Evolutionary conservation across 2,797 vertebrate species (phyloP).

Genomic region (Chelidonichthys spinosus): DNA sequence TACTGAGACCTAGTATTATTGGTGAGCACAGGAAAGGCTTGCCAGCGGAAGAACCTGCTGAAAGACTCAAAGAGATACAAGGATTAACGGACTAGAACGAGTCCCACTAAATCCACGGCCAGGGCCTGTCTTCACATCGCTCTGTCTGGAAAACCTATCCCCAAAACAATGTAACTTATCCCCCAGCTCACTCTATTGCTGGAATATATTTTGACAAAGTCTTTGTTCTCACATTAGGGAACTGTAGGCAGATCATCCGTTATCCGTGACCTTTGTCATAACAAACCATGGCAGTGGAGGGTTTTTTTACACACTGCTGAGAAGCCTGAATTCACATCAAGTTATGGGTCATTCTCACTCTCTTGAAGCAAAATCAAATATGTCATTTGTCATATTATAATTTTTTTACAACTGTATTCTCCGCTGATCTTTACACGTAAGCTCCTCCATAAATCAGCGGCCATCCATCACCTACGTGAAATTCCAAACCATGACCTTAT

Average conservation of each 20-base stretch:
- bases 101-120: slow-evolving; percentile 76
- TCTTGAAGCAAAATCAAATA: neutral
- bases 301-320: slow-evolving; percentile 61
- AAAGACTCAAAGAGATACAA: slow-evolving; percentile 75
- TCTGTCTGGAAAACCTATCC: slow-evolving; percentile 80
- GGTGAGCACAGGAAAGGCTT: slow-evolving; percentile 49
- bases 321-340: slow-evolving; percentile 54
- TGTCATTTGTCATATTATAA: neutral
- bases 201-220: slow-evolving; percentile 83
- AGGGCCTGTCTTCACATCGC: slow-evolving; percentile 77
- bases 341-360: slow-evolving; percentile 26
- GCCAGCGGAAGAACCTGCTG: slow-evolving; percentile 62
- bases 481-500: slow-evolving; percentile 71
- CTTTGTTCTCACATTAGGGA: slow-evolving; percentile 84
- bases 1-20: slow-evolving; percentile 22
- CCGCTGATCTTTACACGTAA: slow-evolving; percentile 31
- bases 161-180: slow-evolving; percentile 82
- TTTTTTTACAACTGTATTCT: neutral
- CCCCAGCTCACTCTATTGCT: slow-evolving; percentile 63
- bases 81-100: slow-evolving; percentile 80
- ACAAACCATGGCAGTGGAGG: slow-evolving; percentile 69
- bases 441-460: slow-evolving; percentile 50
- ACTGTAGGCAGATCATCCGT: slow-evolving; percentile 82
- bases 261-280: slow-evolving; percentile 83
- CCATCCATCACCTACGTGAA: slow-evolving; percentile 69